Evolutionary conservation across 2,797 vertebrate genomes (phyloP), one percentile per base, ranked within the genome.

Genomic region (Sebastes nivosus): DNA sequence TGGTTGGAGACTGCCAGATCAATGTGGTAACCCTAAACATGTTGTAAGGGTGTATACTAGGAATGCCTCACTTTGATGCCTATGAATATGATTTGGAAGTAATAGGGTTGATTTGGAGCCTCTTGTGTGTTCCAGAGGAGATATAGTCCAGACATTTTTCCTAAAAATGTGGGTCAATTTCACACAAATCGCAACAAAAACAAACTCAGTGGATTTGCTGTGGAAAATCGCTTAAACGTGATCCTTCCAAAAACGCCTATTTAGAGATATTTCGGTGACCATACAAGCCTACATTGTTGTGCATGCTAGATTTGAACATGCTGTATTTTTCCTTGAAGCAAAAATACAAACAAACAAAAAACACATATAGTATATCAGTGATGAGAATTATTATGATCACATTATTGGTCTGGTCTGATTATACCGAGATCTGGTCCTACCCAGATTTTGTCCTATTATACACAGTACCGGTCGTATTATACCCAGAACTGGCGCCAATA

Each of bases 61-160:
- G 5, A 36, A 2, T 8, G 18, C 38, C 32, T 57, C 59, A 34
- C 27, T 78, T 50, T 72, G 76, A 65, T 55, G 18, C 30, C 18
- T 29, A 27, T 4, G 11, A 32, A 20, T 61, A 4, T 30, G 6
- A 38, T 67, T 69, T 75, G 16, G 8, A 58, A 59, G 29, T 16
- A 18, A 64, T 7, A 30, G 3, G 63, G n/a, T 57, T 58, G 59
- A 58, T 57, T 75, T 52, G 14, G 20, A 72, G 69, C 46, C 9
- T 32, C 46, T 42, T 25, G 36, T 46, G 50, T 57, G 34, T 24
- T 60, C 30, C 55, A 27, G 54, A 59, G 71, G 24, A 75, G 64
- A 57, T 8, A n/a, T 52, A 52, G 20, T n/a, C 50, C 50, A 54
- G 50, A 22, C 4, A 54, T 54, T 54, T 11, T 54, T 2, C 20